phyloP scores from a whole-genome alignment of 2,113 vertebrate genomes.

The Lophura nycthemera region DNA sequence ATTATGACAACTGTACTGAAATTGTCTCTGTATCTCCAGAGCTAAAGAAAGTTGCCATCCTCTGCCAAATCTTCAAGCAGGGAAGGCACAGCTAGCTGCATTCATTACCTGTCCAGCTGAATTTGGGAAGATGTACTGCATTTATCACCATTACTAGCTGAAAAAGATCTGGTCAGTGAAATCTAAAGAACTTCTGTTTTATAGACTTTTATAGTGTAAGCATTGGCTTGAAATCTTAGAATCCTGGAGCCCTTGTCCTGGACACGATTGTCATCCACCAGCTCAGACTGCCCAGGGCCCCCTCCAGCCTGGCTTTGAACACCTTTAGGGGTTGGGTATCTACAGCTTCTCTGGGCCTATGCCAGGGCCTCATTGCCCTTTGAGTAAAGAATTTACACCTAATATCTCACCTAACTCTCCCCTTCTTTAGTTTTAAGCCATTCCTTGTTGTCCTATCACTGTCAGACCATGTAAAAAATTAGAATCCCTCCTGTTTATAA shows the following conservation, averaged over 20 bases:
- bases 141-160: background rate
- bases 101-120: background rate
- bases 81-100: background rate
- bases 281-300: background rate
- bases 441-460: background rate
- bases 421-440: background rate
- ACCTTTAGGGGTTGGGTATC: background rate
- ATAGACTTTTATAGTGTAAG: background rate
- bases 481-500: background rate
- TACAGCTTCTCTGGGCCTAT: too few species aligned
- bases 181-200: background rate
- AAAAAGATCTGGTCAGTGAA: background rate
- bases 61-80: background rate
- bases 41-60: fast-evolving
- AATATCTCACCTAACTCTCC: background rate
- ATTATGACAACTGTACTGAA: background rate
- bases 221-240: background rate
- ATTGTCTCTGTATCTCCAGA: background rate
- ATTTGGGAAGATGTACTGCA: background rate
- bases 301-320: background rate
- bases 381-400: background rate
- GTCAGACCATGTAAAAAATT: background rate
- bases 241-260: background rate
- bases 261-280: background rate
- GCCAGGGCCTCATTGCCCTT: background rate